Conservation (phyloP, 2,888 invertebrate species). For the Gymnoscelis rufifasciata region DNA sequence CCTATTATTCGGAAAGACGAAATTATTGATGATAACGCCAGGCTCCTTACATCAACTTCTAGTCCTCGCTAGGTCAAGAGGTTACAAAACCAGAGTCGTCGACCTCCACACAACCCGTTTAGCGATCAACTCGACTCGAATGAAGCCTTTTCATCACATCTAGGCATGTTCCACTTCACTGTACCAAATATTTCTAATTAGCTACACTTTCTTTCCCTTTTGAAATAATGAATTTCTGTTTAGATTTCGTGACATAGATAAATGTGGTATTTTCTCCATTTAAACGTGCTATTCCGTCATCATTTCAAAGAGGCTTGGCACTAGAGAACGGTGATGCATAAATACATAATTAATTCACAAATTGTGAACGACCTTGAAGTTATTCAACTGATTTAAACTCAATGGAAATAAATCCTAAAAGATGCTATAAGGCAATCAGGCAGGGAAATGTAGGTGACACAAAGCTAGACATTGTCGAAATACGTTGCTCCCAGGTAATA, state of each 20-base stretch:
- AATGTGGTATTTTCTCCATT: constrained; percentile 8
- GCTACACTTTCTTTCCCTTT: constrained; percentile 26
- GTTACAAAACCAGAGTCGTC: no score
- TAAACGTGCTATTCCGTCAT: constrained; percentile 6
- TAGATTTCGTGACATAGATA: constrained; percentile 19
- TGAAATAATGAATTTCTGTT: constrained; percentile 5
- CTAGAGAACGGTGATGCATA: constrained; percentile 1
- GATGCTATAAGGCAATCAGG: no score
- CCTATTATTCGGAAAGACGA: no score
- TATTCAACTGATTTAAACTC: not conserved
- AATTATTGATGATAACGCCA: no score
- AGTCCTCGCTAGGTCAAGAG: no score
- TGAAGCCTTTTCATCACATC: not conserved
- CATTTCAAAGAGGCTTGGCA: not conserved
- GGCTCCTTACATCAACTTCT: no score
- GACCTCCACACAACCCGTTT: no score
- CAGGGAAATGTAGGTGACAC: no score
- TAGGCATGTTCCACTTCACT: constrained; percentile 21
- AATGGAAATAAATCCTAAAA: not conserved
- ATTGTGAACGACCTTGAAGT: not conserved
- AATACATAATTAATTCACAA: not conserved
- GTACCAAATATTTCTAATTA: constrained; percentile 20
- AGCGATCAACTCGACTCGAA: not conserved
- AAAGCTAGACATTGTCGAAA: no score
- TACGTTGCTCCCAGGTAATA: no score